Base-by-base conservation (phyloP, 2,113 vertebrate species). In the Myxocyprinus asiaticus region DNA sequence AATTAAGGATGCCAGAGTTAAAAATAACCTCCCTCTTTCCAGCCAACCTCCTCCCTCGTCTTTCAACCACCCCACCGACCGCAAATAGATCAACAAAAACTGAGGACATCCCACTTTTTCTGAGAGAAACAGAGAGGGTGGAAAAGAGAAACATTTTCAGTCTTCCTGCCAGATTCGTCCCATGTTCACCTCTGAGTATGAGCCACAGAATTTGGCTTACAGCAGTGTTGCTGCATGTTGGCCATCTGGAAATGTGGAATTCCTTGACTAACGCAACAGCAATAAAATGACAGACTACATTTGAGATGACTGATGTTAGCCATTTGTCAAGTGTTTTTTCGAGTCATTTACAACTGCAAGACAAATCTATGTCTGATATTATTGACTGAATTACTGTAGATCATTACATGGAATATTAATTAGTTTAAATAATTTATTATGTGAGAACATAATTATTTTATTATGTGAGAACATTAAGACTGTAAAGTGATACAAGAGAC, bases 1-100 rank as follows among this genome's bases (percentile, higher is more conserved):
- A 87, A 90, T 85, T 90, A 86, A 89, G 90, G 87, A 92, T 88
- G 87, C 87, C 78, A 0, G 76, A 72, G 88, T 88, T 92, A 91
- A 93, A 93, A 92, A 92, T 92, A 92, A 86, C 15, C 9, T 50
- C 9, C 5, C 68, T 76, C 2, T 72, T 86, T 78, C 7, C 22
- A 33, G 22, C 22, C 22, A 33, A 33, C 12, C 9, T 58, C 67
- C 64, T 42, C 9, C 67, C 15, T 43, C 14, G 9, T 17, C 53
- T 55, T 43, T 59, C 9, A 68, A 51, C 51, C 17, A 5, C 58
- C 14, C 55, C 5, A 7, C 76, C n/a, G 22, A 71, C 76, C 83
- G 82, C 51, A 84, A 82, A 87, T 84, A 80, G 79, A 82, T 84
- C 63, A 73, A 63, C 68, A 64, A 33, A 63, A 76, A 58, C 65